phyloP scores from a whole-genome alignment of 2,888 invertebrate genomes.

The Ametastegia equiseti region DNA sequence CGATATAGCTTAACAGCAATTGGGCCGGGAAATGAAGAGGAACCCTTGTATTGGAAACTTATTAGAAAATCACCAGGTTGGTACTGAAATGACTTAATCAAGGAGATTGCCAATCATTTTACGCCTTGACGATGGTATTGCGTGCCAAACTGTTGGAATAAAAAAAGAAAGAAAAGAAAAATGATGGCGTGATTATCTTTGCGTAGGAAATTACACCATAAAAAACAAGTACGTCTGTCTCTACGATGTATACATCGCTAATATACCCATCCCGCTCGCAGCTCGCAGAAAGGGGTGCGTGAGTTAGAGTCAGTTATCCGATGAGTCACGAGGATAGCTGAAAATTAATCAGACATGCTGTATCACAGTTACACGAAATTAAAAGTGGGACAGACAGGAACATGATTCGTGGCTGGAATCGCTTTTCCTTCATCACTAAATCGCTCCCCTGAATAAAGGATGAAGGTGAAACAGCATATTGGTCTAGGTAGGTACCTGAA shows the following conservation, averaged over 20 bases:
- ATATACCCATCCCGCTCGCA: background rate
- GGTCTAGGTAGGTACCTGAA: conserved; percentile 7
- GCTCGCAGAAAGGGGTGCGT: conserved; percentile 37
- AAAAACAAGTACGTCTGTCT: conserved; percentile 18
- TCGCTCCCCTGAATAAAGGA: background rate
- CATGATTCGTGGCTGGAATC: conserved; percentile 9
- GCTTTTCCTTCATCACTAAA: background rate
- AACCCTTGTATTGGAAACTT: conserved; percentile 52
- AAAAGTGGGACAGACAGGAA: conserved; percentile 1
- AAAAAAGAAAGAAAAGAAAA: background rate
- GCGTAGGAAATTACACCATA: conserved; percentile 36
- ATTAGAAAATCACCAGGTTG: conserved; percentile 59
- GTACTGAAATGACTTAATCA: conserved; percentile 43
- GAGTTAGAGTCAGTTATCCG: background rate
- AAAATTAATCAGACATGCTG: conserved; percentile 25
- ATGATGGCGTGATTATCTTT: conserved; percentile 28
- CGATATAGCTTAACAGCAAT: too few species aligned
- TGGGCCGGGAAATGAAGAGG: conserved; percentile 16
- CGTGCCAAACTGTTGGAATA: conserved; percentile 26
- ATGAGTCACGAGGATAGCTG: conserved; percentile 30
- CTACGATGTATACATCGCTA: background rate
- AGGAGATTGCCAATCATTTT: conserved; percentile 46
- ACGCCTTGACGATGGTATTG: conserved; percentile 46
- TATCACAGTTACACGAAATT: conserved; percentile 10
- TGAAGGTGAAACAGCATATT: background rate